phyloP scores from a whole-genome alignment of 64 coral and sea anemone species.

The Catalaphyllia jardinei region DNA sequence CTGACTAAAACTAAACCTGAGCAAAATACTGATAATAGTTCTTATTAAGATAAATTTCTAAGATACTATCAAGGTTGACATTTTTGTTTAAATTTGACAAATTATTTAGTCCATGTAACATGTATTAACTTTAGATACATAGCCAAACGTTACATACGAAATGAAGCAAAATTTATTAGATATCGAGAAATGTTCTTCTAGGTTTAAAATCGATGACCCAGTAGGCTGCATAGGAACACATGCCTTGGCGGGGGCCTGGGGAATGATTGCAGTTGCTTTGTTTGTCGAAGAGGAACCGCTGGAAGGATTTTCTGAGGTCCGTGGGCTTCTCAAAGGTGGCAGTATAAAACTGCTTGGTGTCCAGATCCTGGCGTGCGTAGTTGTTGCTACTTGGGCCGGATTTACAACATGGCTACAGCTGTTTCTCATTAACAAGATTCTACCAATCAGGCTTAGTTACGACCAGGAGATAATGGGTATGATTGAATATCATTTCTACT shows the following conservation, averaged over 20 bases:
- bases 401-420: conserved; percentile 52
- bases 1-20: too few species aligned
- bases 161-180: background rate
- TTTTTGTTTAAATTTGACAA: too few species aligned
- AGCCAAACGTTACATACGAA: too few species aligned
- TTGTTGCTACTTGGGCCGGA: conserved; percentile 34
- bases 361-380: conserved; percentile 47
- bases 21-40: too few species aligned
- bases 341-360: conserved; percentile 50
- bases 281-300: conserved; percentile 53
- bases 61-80: too few species aligned
- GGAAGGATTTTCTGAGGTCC: background rate
- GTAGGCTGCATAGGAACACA: conserved; percentile 62
- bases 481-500: background rate
- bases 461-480: conserved; percentile 46
- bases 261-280: conserved; percentile 50
- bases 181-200: background rate
- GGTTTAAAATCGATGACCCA: conserved; percentile 52
- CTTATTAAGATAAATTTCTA: too few species aligned
- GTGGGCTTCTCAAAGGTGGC: conserved; percentile 48
- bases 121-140: too few species aligned
- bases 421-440: conserved; percentile 45
- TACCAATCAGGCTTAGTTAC: conserved; percentile 33
- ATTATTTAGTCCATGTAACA: too few species aligned
- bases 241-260: conserved; percentile 61